Evolutionary conservation across 2,888 invertebrate species (phyloP).

Genomic region (Nemoura dubitans): DNA sequence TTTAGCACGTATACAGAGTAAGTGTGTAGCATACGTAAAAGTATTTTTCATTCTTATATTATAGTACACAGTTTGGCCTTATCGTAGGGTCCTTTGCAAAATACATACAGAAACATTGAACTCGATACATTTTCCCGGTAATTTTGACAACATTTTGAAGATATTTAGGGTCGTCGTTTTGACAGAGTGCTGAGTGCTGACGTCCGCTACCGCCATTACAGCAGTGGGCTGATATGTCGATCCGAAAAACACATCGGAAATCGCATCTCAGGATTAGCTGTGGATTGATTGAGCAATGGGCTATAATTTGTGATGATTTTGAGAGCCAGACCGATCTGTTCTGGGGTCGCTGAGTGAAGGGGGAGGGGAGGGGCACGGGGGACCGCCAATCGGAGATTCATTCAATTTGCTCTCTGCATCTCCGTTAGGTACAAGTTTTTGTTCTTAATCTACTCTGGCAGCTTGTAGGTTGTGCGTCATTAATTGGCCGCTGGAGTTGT

Average conservation of each 20-base stretch:
- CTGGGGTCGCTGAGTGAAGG: too few species aligned
- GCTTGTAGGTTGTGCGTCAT: conserved; percentile 2
- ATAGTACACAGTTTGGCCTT: too few species aligned
- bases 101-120: too few species aligned
- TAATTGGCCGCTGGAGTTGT: background rate
- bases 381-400: background rate
- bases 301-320: background rate
- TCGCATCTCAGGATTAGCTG: background rate
- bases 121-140: too few species aligned
- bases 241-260: background rate
- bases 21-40: background rate
- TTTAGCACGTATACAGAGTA: conserved; percentile 14
- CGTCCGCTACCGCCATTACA: background rate
- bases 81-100: too few species aligned
- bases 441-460: background rate
- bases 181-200: background rate
- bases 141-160: too few species aligned
- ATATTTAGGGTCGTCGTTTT: background rate
- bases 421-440: conserved; percentile 4
- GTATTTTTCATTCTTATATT: conserved; percentile 23
- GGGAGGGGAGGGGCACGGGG: too few species aligned
- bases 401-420: background rate
- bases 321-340: background rate
- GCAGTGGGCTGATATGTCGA: background rate
- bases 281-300: background rate